Evolutionary conservation across 2,888 invertebrate species (phyloP).

Genomic region (Cantharis rustica): DNA sequence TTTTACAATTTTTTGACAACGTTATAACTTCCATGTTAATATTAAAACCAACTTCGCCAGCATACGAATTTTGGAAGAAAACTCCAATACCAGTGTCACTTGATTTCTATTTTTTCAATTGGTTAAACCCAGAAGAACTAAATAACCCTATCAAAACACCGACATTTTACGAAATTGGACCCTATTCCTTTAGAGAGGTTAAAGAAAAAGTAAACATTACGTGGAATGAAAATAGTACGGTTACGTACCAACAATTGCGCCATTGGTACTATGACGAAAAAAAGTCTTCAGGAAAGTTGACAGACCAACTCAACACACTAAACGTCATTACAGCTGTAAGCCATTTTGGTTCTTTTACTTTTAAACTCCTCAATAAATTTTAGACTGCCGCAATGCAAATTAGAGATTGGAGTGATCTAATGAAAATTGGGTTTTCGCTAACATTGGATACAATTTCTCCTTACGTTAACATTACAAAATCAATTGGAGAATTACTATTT

Average conservation of each 20-base stretch:
- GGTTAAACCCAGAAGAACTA: slow-evolving; percentile 76
- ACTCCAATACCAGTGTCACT: slow-evolving; percentile 67
- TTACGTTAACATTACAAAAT: slow-evolving; percentile 64
- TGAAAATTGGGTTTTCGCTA: slow-evolving; percentile 65
- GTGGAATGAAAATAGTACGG: slow-evolving; percentile 75
- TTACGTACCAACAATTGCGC: slow-evolving; percentile 71
- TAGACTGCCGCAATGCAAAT: slow-evolving; percentile 66
- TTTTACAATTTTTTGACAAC: slow-evolving; percentile 27
- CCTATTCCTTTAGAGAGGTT: slow-evolving; percentile 70
- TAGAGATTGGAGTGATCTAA: slow-evolving; percentile 63
- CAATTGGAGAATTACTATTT: slow-evolving; percentile 74
- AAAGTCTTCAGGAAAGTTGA: slow-evolving; percentile 69
- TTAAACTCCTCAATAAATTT: slow-evolving; percentile 29
- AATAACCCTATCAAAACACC: slow-evolving; percentile 61
- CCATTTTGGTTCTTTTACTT: neutral
- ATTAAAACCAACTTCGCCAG: slow-evolving; percentile 14
- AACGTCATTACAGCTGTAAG: slow-evolving; percentile 82
- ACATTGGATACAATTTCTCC: slow-evolving; percentile 63
- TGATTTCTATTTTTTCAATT: slow-evolving; percentile 76
- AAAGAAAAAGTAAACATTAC: slow-evolving; percentile 73
- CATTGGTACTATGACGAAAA: slow-evolving; percentile 72
- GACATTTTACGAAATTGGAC: slow-evolving; percentile 62
- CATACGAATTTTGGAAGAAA: slow-evolving; percentile 71
- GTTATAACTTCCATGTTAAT: slow-evolving; percentile 14
- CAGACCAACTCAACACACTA: slow-evolving; percentile 72